Conservation (phyloP, 2,113 vertebrate species). For the Pavo muticus region DNA sequence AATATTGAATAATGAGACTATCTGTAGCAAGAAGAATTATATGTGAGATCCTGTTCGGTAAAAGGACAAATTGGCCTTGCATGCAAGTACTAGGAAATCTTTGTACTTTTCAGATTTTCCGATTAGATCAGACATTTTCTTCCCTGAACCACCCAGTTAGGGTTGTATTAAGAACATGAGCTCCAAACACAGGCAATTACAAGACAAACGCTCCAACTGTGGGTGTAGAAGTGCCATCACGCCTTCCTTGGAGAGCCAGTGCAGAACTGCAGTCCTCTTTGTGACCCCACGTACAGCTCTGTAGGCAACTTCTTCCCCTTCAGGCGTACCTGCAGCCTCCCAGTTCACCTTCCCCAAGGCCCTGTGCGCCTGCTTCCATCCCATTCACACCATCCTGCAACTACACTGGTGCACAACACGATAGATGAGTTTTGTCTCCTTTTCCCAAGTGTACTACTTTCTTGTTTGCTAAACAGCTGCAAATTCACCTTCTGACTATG, state of each 20-base stretch:
- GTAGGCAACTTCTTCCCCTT: background rate
- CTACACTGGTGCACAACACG: background rate
- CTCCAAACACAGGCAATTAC: background rate
- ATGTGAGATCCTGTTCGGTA: background rate
- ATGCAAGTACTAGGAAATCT: background rate
- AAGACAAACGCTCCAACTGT: fast-evolving
- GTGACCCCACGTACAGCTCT: background rate
- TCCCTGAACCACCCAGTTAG: background rate
- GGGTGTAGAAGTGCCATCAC: background rate
- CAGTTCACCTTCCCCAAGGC: background rate
- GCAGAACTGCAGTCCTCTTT: background rate
- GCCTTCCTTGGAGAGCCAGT: background rate
- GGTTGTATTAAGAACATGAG: background rate
- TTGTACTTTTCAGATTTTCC: background rate
- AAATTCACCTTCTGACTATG: background rate
- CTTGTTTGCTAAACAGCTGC: background rate
- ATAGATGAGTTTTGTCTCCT: background rate
- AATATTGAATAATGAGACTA: slow-evolving; percentile 10
- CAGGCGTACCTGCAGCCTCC: background rate
- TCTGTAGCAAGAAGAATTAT: background rate
- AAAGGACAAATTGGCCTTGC: background rate
- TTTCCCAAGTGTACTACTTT: background rate
- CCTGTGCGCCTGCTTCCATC: background rate
- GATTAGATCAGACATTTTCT: background rate
- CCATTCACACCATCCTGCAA: background rate